Evolutionary conservation across 2,888 invertebrate species (phyloP).

Genomic region (Eupithecia vulgata): DNA sequence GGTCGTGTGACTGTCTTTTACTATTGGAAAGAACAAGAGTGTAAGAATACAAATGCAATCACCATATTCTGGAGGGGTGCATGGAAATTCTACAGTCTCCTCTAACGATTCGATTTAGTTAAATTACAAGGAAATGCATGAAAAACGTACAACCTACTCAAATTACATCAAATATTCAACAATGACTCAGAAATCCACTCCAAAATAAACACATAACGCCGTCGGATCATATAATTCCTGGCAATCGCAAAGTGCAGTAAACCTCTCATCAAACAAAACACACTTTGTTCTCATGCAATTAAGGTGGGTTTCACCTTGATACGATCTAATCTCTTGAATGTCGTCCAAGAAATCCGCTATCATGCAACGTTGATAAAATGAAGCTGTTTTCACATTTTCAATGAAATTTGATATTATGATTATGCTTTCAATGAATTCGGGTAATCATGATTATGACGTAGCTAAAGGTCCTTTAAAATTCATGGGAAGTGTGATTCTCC

Average conservation of each 20-base stretch:
- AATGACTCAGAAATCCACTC: background rate
- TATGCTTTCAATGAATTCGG: background rate
- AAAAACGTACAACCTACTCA: background rate
- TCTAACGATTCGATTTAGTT: background rate
- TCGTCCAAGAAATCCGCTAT: constrained; percentile 44
- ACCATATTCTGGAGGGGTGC: too few relatives aligned
- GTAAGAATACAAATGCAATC: too few relatives aligned
- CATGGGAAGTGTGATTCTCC: background rate
- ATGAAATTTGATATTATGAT: constrained; percentile 4
- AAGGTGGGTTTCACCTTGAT: constrained; percentile 28
- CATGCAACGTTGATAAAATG: constrained; percentile 24
- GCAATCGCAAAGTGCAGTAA: constrained; percentile 2
- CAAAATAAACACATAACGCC: background rate
- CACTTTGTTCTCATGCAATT: background rate
- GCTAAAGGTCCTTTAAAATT: background rate
- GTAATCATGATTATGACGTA: background rate
- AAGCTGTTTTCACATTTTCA: background rate
- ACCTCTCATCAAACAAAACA: background rate
- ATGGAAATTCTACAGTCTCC: too few relatives aligned
- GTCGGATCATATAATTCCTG: background rate
- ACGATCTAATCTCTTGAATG: constrained; percentile 41
- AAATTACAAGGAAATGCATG: background rate
- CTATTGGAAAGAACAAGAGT: too few relatives aligned
- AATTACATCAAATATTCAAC: constrained; percentile 1
- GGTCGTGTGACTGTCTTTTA: too few relatives aligned